phyloP scores from a whole-genome alignment of 2,888 invertebrate genomes.

The Epistrophella euchroma region DNA sequence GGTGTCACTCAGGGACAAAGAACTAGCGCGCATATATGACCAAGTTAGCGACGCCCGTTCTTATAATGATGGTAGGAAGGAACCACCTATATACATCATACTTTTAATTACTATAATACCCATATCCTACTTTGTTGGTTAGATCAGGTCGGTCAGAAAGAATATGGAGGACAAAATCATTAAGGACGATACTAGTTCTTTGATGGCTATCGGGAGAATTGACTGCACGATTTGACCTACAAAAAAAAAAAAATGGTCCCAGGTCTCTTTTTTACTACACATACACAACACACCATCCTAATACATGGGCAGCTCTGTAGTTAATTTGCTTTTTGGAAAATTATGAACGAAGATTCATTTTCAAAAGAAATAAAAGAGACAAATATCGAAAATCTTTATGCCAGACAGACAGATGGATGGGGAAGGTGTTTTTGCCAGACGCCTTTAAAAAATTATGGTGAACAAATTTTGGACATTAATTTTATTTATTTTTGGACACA shows the following conservation, averaged over 20 bases:
- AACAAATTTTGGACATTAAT: too few relatives aligned
- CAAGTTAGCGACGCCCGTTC: conserved; percentile 36
- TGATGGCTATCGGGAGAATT: conserved; percentile 30
- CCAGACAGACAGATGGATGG: too few relatives aligned
- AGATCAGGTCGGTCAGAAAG: background rate
- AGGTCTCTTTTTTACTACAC: background rate
- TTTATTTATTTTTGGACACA: too few relatives aligned
- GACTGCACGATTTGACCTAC: conserved; percentile 26
- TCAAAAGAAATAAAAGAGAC: background rate
- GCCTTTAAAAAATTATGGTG: too few relatives aligned
- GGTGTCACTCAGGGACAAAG: conserved; percentile 63
- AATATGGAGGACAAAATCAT: conserved; percentile 28
- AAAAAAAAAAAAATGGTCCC: background rate
- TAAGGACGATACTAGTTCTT: conserved; percentile 31
- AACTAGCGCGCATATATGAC: conserved; percentile 11
- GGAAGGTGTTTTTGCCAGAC: too few relatives aligned
- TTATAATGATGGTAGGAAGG: conserved; percentile 13
- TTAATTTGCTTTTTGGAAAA: background rate
- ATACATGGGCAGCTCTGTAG: too few relatives aligned
- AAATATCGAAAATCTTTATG: too few relatives aligned
- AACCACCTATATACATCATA: conserved; percentile 1
- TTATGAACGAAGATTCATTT: background rate
- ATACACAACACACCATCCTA: background rate
- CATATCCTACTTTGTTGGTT: conserved; percentile 12
- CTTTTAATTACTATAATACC: conserved; percentile 46